Evolutionary conservation across 2,797 vertebrate genomes (phyloP).

Genomic region (Graptemys geographica): DNA sequence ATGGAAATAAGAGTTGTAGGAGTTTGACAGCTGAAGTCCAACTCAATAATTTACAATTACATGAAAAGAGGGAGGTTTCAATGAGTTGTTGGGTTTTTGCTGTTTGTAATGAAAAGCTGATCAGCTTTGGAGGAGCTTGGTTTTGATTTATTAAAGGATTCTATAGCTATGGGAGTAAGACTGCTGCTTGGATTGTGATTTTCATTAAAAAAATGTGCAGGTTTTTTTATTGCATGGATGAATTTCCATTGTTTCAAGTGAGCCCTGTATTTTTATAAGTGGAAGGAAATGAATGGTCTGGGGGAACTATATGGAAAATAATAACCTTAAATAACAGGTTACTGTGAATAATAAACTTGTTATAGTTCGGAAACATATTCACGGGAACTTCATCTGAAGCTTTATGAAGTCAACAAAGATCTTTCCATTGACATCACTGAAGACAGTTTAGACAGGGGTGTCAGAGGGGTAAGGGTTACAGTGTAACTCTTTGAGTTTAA

Average conservation of each 20-base stretch:
- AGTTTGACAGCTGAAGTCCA: neutral
- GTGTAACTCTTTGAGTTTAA: neutral
- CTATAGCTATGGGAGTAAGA: constrained; percentile 1
- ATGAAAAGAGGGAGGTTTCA: neutral
- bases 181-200: neutral
- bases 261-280: neutral
- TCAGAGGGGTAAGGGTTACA: neutral
- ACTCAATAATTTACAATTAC: neutral
- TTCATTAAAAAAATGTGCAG: neutral
- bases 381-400: neutral
- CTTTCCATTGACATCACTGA: neutral
- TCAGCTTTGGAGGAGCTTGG: neutral
- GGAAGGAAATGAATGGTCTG: neutral
- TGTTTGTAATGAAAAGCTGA: neutral
- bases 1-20: accelerated
- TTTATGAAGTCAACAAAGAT: neutral
- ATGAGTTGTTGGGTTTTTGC: neutral
- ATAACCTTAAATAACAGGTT: neutral
- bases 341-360: neutral
- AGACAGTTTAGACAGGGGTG: no score
- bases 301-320: neutral
- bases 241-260: neutral
- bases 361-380: neutral
- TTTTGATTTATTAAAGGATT: constrained; percentile 12
- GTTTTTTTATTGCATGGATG: neutral